Evolutionary conservation across 2,797 vertebrate species (phyloP).

Genomic region (Sebastes steindachneri): DNA sequence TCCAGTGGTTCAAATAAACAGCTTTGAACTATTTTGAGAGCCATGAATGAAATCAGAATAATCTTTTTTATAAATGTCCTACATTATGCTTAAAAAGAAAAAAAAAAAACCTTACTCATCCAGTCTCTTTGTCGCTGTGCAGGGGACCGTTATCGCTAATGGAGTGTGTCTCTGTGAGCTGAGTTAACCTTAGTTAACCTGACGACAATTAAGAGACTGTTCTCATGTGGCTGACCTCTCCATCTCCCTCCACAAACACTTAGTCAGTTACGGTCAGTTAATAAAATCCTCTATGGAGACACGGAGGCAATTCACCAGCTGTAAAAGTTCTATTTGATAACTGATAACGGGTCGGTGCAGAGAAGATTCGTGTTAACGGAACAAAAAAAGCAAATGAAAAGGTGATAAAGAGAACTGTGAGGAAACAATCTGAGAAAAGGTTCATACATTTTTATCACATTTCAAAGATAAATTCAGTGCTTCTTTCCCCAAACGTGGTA

Average conservation of each 20-base stretch:
- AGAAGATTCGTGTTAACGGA: constrained; percentile 37
- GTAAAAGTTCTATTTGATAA: constrained; percentile 31
- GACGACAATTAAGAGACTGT: constrained; percentile 17
- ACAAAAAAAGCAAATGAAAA: constrained; percentile 10
- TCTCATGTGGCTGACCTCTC: constrained; percentile 2
- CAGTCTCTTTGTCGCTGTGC: constrained; percentile 14
- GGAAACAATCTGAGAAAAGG: constrained; percentile 10
- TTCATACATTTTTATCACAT: constrained; percentile 54
- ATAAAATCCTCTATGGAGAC: constrained; percentile 21
- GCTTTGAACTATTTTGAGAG: not conserved
- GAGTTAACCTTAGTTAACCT: constrained; percentile 49
- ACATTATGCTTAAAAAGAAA: not conserved
- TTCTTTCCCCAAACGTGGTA: constrained; percentile 28
- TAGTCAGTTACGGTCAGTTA: constrained; percentile 13
- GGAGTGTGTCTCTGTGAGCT: constrained; percentile 15
- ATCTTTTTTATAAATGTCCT: not conserved
- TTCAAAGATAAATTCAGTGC: constrained; percentile 43
- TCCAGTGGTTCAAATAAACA: not conserved
- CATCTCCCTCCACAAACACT: constrained; percentile 6
- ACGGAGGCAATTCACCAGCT: not conserved
- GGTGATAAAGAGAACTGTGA: constrained; percentile 50
- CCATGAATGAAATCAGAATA: not conserved
- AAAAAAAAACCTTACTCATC: not conserved
- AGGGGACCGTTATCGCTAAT: constrained; percentile 38
- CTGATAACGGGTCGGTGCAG: not conserved